Base-by-base conservation (phyloP, 2,888 invertebrate genomes). In the Nymphalis urticae region DNA sequence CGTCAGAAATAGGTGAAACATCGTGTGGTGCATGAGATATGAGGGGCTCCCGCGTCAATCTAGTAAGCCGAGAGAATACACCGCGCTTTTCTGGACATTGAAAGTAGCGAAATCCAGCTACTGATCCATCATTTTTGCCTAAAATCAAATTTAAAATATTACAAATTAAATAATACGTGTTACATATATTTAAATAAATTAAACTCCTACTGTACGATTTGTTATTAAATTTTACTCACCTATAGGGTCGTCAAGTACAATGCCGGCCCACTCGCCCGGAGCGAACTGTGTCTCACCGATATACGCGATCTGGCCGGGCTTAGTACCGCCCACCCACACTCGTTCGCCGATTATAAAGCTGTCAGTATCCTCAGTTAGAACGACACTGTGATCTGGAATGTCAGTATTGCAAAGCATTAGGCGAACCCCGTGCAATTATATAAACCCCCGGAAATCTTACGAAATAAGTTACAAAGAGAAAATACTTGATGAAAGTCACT, bases 111-210 rank as follows among this genome's bases (percentile, higher is more conserved):
- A 95, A 95, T 64, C 98, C 98, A 66, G 97, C 97, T 72, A 99
- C 98, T 48, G 97, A 97, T 36, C 99, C 99, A 87, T 99, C 98
- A 86, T 99, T 98, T 94, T 99, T 98, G 76, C 99, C 99, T 97
- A 84, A 72, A 89, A 87, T 54, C 10, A 63, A 73, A 62, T 61
- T 9, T 1, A 0, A 17, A 10, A 19, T 42, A 42, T 19, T 13
- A 58, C n/a, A 58, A 50, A 19, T 13, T 13, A 13, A 13, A 10
- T 6, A 4, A 24, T 32, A 24, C 16, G 19, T n/a, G 19, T 51
- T 21, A 51, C 6, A 19, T 51, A 6, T 21, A 10, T 51, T n/a
- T 32, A 56, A 8, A 32, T 16, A 32, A 56, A 56, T 56, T 32
- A 56, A 17, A 32, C 16, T 32, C 17, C 27, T 56, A n/a, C 17